These are phyloP conservation scores for Choreutis nemorana DNA, from an alignment of 2,888 invertebrate genomes.

Conservation along the genomic window DNA sequence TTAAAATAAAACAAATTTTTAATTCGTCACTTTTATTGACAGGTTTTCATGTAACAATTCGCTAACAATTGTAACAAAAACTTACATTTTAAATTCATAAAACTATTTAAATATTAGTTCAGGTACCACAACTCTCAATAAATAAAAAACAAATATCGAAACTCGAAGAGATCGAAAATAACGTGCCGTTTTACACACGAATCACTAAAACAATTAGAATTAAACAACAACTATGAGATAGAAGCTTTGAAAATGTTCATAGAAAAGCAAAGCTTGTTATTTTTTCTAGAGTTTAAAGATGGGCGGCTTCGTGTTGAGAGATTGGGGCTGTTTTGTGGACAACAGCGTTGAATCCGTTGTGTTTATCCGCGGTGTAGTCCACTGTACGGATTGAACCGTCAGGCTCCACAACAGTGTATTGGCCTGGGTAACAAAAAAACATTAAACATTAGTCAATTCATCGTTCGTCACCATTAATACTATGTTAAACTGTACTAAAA, in stretches of 20 bases:
- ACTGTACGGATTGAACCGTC: slow-evolving; percentile 60
- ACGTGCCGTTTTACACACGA: no score
- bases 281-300: no score
- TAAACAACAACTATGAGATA: no score
- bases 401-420: slow-evolving; percentile 58
- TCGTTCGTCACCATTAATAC: neutral
- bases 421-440: slow-evolving; percentile 30
- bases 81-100: slow-evolving; percentile 6
- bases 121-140: slow-evolving; percentile 3
- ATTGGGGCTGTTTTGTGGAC: slow-evolving; percentile 56
- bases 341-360: slow-evolving; percentile 58
- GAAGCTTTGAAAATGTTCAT: no score
- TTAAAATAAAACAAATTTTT: slow-evolving; percentile 2
- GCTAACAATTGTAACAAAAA: slow-evolving; percentile 1
- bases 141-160: neutral
- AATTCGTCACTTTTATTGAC: neutral
- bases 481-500: no score
- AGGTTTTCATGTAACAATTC: neutral
- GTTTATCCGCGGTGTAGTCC: slow-evolving; percentile 61
- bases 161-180: no score
- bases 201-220: no score
- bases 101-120: slow-evolving; percentile 4
- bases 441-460: slow-evolving; percentile 1
- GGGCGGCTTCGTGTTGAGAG: slow-evolving; percentile 43
- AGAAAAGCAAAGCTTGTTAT: no score